Evolutionary conservation across 2,888 invertebrate species (phyloP).

Genomic region (Bugula neritina): DNA sequence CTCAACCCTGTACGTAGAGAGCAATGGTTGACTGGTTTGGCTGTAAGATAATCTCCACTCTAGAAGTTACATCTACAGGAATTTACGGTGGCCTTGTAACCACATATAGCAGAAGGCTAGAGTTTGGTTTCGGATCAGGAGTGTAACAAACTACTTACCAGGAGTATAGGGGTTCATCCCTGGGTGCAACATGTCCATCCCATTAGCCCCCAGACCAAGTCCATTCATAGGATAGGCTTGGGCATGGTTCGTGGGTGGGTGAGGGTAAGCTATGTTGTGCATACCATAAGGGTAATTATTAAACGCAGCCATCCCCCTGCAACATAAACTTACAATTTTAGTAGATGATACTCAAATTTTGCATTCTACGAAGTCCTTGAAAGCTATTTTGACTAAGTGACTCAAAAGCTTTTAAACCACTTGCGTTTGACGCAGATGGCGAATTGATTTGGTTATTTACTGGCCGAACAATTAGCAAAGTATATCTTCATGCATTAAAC

Average conservation of each 20-base stretch:
- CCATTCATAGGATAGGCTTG: constrained; percentile 48
- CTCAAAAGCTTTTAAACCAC: no score
- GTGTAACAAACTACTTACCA: neutral
- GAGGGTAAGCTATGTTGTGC: constrained; percentile 30
- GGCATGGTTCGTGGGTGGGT: constrained; percentile 33
- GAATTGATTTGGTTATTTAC: no score
- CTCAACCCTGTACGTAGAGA: no score
- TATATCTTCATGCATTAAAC: no score
- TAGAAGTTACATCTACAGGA: neutral
- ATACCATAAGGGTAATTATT: constrained; percentile 13
- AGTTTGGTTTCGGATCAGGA: neutral
- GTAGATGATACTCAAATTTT: neutral
- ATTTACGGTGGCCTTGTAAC: neutral
- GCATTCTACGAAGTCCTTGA: no score
- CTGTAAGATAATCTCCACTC: neutral
- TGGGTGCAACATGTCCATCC: constrained; percentile 34
- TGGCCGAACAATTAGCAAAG: no score
- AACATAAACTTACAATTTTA: neutral
- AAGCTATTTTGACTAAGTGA: no score
- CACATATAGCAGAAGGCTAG: neutral
- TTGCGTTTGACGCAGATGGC: no score
- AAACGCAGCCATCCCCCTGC: constrained; percentile 26
- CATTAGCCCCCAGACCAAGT: constrained; percentile 39
- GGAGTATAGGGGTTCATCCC: constrained; percentile 41
- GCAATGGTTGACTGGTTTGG: no score